Evolutionary conservation across 2,797 vertebrate genomes (phyloP).

Genomic region (Echeneis naucrates): DNA sequence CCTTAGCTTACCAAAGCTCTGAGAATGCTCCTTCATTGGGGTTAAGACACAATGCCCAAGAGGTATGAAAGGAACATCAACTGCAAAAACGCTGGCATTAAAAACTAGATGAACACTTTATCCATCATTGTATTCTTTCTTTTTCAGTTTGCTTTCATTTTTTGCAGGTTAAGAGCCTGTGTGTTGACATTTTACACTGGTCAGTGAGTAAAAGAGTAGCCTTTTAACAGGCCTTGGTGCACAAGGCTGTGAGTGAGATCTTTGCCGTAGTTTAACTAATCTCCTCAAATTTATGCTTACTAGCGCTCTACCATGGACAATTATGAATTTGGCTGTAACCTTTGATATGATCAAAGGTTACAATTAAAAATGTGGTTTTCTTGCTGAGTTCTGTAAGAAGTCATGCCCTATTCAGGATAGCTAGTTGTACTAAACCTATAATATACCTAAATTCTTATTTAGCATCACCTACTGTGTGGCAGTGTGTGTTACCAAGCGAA

Average conservation of each 20-base stretch:
- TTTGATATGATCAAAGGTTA: not conserved
- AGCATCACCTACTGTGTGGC: no score
- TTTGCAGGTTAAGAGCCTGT: slow-evolving; percentile 27
- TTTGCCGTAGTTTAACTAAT: no score
- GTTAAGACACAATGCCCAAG: slow-evolving; percentile 65
- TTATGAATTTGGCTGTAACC: not conserved
- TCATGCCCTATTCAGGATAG: not conserved
- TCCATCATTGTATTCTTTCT: slow-evolving; percentile 22
- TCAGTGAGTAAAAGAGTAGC: not conserved
- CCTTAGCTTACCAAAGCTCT: slow-evolving; percentile 38
- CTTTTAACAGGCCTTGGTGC: not conserved
- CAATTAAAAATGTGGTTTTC: not conserved
- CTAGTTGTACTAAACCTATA: not conserved
- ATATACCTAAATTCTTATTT: not conserved
- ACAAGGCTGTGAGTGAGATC: not conserved
- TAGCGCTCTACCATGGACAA: no score
- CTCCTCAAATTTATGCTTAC: not conserved
- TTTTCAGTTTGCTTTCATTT: slow-evolving; percentile 11
- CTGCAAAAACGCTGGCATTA: slow-evolving; percentile 63
- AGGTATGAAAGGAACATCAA: slow-evolving; percentile 64
- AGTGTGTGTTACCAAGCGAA: not conserved
- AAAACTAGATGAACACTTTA: slow-evolving; percentile 48
- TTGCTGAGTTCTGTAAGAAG: not conserved
- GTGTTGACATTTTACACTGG: slow-evolving; percentile 10
- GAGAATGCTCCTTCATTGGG: slow-evolving; percentile 49